A percentile compares a stretch with the other conserved stretches of the same genome.
These are phyloP conservation scores for Sceloporus tristichus DNA, from an alignment of 2,113 vertebrate species.

Conservation along the genomic window DNA sequence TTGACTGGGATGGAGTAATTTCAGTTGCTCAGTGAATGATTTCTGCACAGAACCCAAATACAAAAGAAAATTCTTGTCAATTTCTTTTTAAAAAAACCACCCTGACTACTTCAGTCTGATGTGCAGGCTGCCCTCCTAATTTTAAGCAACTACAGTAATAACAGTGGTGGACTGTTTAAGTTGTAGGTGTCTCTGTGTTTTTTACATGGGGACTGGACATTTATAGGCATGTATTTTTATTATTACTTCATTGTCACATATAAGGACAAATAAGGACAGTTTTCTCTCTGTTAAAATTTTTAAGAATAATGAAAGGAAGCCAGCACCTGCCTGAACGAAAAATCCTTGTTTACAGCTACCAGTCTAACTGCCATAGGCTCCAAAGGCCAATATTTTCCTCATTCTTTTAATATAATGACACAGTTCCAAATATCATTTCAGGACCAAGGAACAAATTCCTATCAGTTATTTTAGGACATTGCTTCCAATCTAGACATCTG, in stretches of 20 bases:
- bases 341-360: not conserved
- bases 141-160: not conserved
- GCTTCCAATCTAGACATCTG: not conserved
- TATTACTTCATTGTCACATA: no score
- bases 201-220: not conserved
- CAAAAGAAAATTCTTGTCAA: not conserved
- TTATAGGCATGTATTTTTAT: no score
- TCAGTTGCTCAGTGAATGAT: no score
- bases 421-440: not conserved
- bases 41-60: no score
- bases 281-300: not conserved
- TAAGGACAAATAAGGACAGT: no score
- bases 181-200: not conserved
- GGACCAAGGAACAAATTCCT: constrained; percentile 7
- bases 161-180: not conserved
- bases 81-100: not conserved
- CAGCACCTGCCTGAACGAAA: not conserved
- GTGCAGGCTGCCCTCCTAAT: no score
- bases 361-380: not conserved
- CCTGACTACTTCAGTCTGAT: not conserved
- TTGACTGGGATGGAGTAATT: no score
- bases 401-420: not conserved
- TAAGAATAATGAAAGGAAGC: no score
- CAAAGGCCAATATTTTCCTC: no score
- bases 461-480: not conserved